Evolutionary conservation across 2,113 vertebrate species (phyloP), one percentile per base, ranked within the genome.

Genomic region (Scomber scombrus): DNA sequence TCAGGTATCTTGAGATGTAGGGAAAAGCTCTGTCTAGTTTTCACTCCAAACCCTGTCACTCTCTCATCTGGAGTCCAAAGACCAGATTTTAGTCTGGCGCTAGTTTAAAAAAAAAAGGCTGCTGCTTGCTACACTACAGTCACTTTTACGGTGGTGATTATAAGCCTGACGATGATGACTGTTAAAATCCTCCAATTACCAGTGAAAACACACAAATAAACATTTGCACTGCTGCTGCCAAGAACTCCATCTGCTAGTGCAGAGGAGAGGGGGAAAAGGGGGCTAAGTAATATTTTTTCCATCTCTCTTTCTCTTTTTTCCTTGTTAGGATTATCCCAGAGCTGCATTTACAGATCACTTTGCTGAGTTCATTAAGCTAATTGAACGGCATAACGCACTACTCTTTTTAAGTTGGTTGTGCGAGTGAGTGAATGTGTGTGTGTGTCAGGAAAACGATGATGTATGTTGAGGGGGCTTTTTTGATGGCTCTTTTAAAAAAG

Each of bases 161-260:
- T 95, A 93, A 94, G 93, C 92, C 91, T 93, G 88, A 91, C 88
- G 93, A 95, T 92, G 95, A 96, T 92, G 88, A 89, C 94, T 95
- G 95, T 94, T 93, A 96, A 96, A 95, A 94, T 94, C 94, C 94
- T 96, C 96, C 94, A 95, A 95, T 96, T 94, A 95, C 92, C 94
- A 93, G 95, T 94, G 95, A 94, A 95, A 95, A 94, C 95, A 95
- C 87, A 96, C 94, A 96, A 97, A 97, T 96, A 97, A 96, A 96
- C 95, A 97, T 97, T 97, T 94, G 95, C 95, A 87, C 92, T 92
- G 94, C 92, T 88, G 93, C 95, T 96, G 96, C 96, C 96, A 97
- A 96, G 94, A 95, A 91, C 93, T 95, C 96, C 97, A 97, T 99
- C 96, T 97, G 97, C 91, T 93, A 89, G 93, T 86, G 88, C 72